Base-by-base conservation (phyloP, 2,888 invertebrate genomes). In the Clunio marinus region DNA sequence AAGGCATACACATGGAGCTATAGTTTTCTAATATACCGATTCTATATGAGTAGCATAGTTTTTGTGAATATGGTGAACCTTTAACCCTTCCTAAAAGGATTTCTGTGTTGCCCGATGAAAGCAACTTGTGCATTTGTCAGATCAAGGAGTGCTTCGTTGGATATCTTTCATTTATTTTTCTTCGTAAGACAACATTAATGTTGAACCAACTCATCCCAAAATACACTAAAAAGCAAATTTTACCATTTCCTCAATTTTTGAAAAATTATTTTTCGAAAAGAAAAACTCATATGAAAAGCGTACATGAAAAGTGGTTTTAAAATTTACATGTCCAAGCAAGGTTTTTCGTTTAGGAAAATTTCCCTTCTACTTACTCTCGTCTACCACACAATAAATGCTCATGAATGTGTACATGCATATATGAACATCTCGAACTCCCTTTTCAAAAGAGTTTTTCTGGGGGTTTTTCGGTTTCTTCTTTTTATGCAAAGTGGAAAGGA, bases 251-350 rank as follows among this genome's bases (percentile, higher is more conserved):
- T 57, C 57, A 27, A 27, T 57, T 57, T 57, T 57, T 24, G 27
- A 57, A 57, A 32, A 57, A 57, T 57, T 22, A 57, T 57, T 57
- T 57, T n/a, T 20, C 57, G 25, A n/a, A 57, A 57, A 57, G n/a
- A 27, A 10, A 51, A 51, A 51, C 7, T 17, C 10, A 37, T 15
- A n/a, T n/a, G n/a, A n/a, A n/a, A n/a, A n/a, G n/a, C n/a, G 45
- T 41, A 63, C 63, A 63, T 63, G 63, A 63, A 63, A 63, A 63
- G 63, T 63, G 63, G 63, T 63, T 63, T 63, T 63, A 63, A 63
- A 63, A 63, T 46, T 63, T 63, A 63, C 63, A 63, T 63, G 46
- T 63, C 28, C 41, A 20, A 63, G 63, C 63, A 63, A 63, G 63
- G 63, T 46, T 63, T 63, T 63, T 63, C 63, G 28, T 63, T 63